Evolutionary conservation across 92 coral and sea anemone genomes (phyloP).

Genomic region (Palythoa grandis): DNA sequence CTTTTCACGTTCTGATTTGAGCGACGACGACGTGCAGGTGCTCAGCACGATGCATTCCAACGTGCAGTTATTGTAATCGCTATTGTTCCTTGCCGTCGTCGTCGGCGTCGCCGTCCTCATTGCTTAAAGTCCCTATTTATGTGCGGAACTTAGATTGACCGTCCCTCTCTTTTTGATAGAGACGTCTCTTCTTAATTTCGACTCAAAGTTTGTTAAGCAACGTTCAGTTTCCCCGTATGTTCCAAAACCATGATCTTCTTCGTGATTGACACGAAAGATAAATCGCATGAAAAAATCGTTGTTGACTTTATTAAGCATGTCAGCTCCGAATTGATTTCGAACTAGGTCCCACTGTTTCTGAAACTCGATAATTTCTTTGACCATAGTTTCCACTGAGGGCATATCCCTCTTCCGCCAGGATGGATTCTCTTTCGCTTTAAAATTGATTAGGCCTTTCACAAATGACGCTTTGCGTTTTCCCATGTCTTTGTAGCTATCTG

Average conservation of each 20-base stretch:
- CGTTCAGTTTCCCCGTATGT: slow-evolving; percentile 51
- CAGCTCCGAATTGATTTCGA: neutral
- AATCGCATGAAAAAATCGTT: slow-evolving; percentile 46
- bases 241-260: slow-evolving; percentile 77
- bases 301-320: slow-evolving; percentile 35
- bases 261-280: slow-evolving; percentile 69
- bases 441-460: slow-evolving; percentile 65
- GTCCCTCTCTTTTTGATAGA: slow-evolving; percentile 76
- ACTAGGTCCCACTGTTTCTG: slow-evolving; percentile 47
- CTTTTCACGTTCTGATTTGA: no score
- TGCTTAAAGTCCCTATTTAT: no score
- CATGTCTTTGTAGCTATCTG: neutral
- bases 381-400: slow-evolving; percentile 27
- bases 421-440: slow-evolving; percentile 74
- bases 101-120: no score
- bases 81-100: no score
- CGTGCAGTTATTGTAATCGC: no score
- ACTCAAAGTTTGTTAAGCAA: slow-evolving; percentile 21
- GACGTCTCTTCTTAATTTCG: slow-evolving; percentile 9
- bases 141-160: slow-evolving; percentile 65
- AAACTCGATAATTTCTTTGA: slow-evolving; percentile 51
- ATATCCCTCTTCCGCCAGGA: slow-evolving; percentile 63
- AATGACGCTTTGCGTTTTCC: slow-evolving; percentile 20
- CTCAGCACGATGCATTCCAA: no score
- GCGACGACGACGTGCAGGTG: no score